Evolutionary conservation across 2,113 vertebrate species (phyloP).

Genomic region (Silurus meridionalis): DNA sequence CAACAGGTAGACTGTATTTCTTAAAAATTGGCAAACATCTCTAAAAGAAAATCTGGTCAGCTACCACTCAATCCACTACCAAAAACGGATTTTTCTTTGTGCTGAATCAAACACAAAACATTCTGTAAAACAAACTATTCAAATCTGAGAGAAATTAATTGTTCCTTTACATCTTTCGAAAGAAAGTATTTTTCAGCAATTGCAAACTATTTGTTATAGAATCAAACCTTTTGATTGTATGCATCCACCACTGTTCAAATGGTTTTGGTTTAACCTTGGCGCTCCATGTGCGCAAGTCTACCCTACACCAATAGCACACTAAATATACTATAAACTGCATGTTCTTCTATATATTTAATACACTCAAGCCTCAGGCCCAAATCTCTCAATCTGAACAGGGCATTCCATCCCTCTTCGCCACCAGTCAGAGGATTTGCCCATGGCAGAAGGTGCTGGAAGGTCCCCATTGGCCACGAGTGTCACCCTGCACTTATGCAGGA

Average conservation of each 20-base stretch:
- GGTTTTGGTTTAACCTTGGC: conserved; percentile 24
- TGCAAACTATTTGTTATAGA: background rate
- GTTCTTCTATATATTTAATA: conserved; percentile 21
- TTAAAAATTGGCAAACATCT: conserved; percentile 1
- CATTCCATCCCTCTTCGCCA: conserved; percentile 36
- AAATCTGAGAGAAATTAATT: background rate
- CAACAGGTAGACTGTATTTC: conserved; percentile 17
- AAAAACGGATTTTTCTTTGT: background rate
- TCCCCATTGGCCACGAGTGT: conserved; percentile 52
- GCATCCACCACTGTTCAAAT: conserved; percentile 21
- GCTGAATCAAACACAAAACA: background rate
- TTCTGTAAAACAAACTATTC: background rate
- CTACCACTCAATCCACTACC: background rate
- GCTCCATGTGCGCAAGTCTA: background rate
- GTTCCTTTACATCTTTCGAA: background rate
- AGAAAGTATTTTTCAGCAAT: too few species aligned
- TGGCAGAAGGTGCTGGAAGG: conserved; percentile 38
- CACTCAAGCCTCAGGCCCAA: conserved; percentile 23
- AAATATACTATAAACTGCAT: background rate
- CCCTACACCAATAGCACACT: conserved; percentile 25
- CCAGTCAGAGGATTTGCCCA: conserved; percentile 35
- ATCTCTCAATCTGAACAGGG: conserved; percentile 36
- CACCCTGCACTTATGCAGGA: conserved; percentile 57
- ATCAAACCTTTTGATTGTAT: background rate
- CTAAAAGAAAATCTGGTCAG: background rate